Base-by-base conservation (phyloP, 2,888 invertebrate species). In the Branchinecta sandiegonensis region DNA sequence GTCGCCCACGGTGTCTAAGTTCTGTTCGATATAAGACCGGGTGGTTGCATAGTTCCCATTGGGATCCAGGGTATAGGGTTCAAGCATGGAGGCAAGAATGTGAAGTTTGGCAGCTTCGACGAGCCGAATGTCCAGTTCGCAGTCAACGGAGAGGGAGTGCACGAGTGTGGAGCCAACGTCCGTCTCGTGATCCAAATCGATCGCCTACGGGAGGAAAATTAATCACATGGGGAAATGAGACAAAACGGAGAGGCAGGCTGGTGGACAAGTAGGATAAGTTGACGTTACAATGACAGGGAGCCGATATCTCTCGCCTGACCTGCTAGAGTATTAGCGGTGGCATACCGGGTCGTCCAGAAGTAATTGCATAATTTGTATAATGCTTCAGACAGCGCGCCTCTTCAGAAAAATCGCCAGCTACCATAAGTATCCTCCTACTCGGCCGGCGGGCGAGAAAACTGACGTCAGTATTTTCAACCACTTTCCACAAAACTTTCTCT, bases 71-170 rank as follows among this genome's bases (percentile, higher is more conserved):
- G 73, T 70, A 71, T 78, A 73, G 47, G 80, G 74, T 48, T 77
- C 74, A 46, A 77, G 73, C 17, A 77, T 76, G 66, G 75, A 72
- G 37, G 77, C 73, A 71, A 79, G 74, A 79, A 80, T 79, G 71
- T 79, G 75, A 37, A 75, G 70, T 67, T 75, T 74, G n/a, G 73
- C 71, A 50, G 74, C 75, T 72, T 75, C 75, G 69, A 74, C 70
- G 9, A 74, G 37, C 47, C 65, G 66, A 46, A 48, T 66, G 46
- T 70, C 69, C 37, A 67, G 50, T n/a, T 65, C 69, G 8, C 48
- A 17, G 14, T 66, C 71, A 11, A 23, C 66, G 63, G 67, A 66
- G 8, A 71, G 66, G 10, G 65, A 68, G 66, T 14, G 46, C 37
- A 66, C 23, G 23, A 66, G n/a, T 64, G 66, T 17, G 14, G n/a